These are phyloP conservation scores for Trachelipus rathkii DNA, from an alignment of 1,140 invertebrate genomes.

Conservation along the genomic window DNA sequence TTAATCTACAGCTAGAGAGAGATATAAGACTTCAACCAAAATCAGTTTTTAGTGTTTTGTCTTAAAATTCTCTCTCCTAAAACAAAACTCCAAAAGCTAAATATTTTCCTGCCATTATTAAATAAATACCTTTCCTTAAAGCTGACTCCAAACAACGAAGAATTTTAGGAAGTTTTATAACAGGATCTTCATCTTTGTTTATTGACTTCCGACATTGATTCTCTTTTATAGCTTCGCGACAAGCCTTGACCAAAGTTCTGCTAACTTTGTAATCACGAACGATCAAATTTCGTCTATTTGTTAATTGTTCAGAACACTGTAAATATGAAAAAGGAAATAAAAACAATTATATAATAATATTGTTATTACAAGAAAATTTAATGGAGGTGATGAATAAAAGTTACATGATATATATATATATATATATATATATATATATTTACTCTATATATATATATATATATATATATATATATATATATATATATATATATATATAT, in stretches of 20 bases:
- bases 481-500: too few relatives aligned
- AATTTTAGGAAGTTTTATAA: slow-evolving; percentile 81
- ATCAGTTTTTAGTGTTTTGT: too few relatives aligned
- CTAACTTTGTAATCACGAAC: slow-evolving; percentile 86
- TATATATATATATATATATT: too few relatives aligned
- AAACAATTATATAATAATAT: background rate
- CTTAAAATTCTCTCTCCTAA: too few relatives aligned
- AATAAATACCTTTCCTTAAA: slow-evolving; percentile 32
- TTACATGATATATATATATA: too few relatives aligned
- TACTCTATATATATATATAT: too few relatives aligned
- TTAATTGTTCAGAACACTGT: slow-evolving; percentile 77
- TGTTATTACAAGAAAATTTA: background rate
- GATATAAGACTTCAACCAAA: too few relatives aligned
- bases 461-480: too few relatives aligned
- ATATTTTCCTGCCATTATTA: too few relatives aligned
- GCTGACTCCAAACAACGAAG: slow-evolving; percentile 87
- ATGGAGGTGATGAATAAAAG: background rate
- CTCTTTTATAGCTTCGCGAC: slow-evolving; percentile 81
- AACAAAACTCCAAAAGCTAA: too few relatives aligned
- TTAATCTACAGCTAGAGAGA: too few relatives aligned
- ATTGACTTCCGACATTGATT: slow-evolving; percentile 66
- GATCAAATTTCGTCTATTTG: slow-evolving; percentile 78
- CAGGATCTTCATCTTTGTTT: slow-evolving; percentile 71
- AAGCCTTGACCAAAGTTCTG: slow-evolving; percentile 79
- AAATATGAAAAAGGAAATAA: slow-evolving; percentile 22